These are phyloP conservation scores for Hyaena hyaena DNA, from an alignment of 2,113 vertebrate genomes.

Conservation along the genomic window DNA sequence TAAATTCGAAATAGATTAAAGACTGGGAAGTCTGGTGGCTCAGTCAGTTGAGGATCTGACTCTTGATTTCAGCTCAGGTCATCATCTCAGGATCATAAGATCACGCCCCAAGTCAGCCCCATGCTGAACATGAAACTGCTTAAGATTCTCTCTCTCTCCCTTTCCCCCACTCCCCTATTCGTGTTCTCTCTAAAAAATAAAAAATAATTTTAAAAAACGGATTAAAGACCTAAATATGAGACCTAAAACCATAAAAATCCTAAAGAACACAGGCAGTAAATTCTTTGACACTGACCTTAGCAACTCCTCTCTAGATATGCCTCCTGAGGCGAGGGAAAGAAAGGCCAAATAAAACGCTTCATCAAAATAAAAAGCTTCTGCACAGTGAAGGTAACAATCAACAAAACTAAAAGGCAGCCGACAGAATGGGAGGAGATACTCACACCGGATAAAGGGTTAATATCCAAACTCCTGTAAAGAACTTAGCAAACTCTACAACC, in stretches of 20 bases:
- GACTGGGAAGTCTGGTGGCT: background rate
- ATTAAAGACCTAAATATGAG: background rate
- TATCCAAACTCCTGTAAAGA: background rate
- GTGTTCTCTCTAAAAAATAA: too few relatives aligned
- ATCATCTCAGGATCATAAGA: too few relatives aligned
- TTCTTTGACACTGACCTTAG: background rate
- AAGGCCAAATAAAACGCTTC: background rate
- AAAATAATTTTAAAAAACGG: background rate
- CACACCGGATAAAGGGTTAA: background rate
- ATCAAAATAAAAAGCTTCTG: background rate
- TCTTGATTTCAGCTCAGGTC: too few relatives aligned
- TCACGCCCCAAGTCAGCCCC: too few relatives aligned
- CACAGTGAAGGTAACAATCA: background rate
- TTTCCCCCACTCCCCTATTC: too few relatives aligned
- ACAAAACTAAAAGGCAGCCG: background rate
- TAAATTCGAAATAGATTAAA: background rate
- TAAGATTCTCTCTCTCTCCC: too few relatives aligned
- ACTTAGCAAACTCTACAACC: background rate
- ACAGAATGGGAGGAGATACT: background rate
- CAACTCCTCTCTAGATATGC: background rate
- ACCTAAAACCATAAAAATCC: background rate
- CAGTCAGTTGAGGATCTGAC: too few relatives aligned
- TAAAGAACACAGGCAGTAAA: background rate
- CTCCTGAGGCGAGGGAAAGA: background rate
- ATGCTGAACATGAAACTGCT: too few relatives aligned